phyloP scores from a whole-genome alignment of 2,888 invertebrate genomes.

The Eristalis pertinax region DNA sequence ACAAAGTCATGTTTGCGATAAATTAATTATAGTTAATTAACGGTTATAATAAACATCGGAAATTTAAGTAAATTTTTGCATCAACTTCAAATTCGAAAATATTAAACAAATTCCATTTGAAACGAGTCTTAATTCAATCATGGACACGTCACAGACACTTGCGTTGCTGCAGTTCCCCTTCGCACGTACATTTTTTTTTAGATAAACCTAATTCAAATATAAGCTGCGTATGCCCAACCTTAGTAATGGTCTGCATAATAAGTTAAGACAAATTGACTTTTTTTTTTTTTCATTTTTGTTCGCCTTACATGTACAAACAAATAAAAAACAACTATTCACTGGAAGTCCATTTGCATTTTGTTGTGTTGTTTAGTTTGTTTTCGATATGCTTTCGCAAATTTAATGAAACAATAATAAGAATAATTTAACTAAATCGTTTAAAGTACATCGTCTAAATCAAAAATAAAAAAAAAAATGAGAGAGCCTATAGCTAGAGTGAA shows the following conservation, averaged over 20 bases:
- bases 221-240: not conserved
- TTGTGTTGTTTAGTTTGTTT: slow-evolving; percentile 63
- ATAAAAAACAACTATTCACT: slow-evolving; percentile 74
- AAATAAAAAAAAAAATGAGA: not conserved
- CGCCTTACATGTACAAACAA: too few species aligned
- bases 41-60: slow-evolving; percentile 49
- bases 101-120: not conserved
- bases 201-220: slow-evolving; percentile 16
- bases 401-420: slow-evolving; percentile 18
- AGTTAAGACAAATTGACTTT: slow-evolving; percentile 60
- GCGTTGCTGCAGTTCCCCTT: too few species aligned
- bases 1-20: slow-evolving; percentile 71
- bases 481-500: slow-evolving; percentile 13
- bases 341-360: slow-evolving; percentile 78
- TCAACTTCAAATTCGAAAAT: not conserved
- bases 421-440: slow-evolving; percentile 55
- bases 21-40: slow-evolving; percentile 60
- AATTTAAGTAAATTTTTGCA: slow-evolving; percentile 43
- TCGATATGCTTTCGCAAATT: slow-evolving; percentile 10
- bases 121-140: not conserved
- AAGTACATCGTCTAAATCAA: slow-evolving; percentile 36
- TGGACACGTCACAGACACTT: not conserved
- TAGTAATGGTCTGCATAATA: slow-evolving; percentile 11
- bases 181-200: not conserved
- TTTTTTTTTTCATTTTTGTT: not conserved